These are phyloP conservation scores for Chaetogeoica ovagalla DNA, from an alignment of 2,888 invertebrate species.

Conservation along the genomic window DNA sequence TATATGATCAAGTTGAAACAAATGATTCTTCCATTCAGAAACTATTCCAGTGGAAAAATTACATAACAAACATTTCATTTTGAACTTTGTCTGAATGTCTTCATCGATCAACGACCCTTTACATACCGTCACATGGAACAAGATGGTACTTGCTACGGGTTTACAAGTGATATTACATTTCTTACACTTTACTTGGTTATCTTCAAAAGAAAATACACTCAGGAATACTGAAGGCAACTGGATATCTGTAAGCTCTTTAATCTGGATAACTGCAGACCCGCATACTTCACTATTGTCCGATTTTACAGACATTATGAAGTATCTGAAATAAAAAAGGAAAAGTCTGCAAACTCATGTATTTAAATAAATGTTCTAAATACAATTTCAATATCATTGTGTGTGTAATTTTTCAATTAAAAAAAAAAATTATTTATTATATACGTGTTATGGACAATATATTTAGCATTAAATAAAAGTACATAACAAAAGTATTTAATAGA, in stretches of 20 bases:
- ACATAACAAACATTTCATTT: constrained; percentile 21
- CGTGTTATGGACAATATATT: no score
- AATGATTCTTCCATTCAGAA: constrained; percentile 10
- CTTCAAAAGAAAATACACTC: not conserved
- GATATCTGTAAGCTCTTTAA: not conserved
- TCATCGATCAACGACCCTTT: not conserved
- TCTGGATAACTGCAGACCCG: not conserved
- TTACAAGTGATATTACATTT: constrained; percentile 1
- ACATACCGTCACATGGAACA: constrained; percentile 23
- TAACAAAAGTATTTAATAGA: no score
- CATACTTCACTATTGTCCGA: no score
- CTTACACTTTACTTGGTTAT: not conserved
- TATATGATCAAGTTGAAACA: constrained; percentile 17
- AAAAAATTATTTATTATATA: no score
- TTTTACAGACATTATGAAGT: no score
- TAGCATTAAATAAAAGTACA: no score
- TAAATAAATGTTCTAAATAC: no score
- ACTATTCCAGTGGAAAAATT: not conserved
- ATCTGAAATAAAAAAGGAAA: no score
- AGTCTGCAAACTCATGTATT: no score
- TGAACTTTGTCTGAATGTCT: not conserved
- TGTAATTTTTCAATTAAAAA: no score
- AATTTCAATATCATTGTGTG: no score
- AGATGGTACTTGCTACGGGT: not conserved
- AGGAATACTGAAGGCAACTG: not conserved